Base-by-base conservation (phyloP, 2,113 vertebrate genomes). In the Rhinopomastus cyanomelas region DNA sequence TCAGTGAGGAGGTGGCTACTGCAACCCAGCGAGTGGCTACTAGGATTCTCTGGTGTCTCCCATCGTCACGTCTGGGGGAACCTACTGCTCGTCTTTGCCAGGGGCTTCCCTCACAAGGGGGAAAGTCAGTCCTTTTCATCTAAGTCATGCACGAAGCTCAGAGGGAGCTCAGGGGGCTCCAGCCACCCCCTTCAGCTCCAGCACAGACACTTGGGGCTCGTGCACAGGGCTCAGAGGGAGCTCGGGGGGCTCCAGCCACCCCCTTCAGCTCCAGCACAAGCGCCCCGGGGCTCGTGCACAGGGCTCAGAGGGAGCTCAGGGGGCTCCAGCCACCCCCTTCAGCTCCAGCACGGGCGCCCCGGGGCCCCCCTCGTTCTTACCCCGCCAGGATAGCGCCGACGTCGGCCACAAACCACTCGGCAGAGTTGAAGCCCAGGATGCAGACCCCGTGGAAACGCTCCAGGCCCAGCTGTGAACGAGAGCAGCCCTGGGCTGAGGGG, bases 361-460 rank as follows among this genome's bases (percentile, higher is more conserved):
- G 65, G 83, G 93, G 14, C 56, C 59, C 14, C 29, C 12, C 20
- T 48, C 6, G 1, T 29, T 73, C 98, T 97, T 96, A 99, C 99
- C 99, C 99, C 9, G 99, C 98, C 26, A 99, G 68, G 94, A 99
- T 98, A 21, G 98, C 95, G 16, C 96, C 98, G 4, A 99, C 91
- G 85, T 98, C 98, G 3, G 98, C 78, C 13, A 99, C 96, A 78
- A 99, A 97, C 99, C 99, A 99, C 97, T 99, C 98, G 0, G 82
- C 46, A 0, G 99, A 98, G 97, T 99, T 99, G 85, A 98, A 99
- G 21, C 99, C 99, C 93, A 99, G 95, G 92, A 99, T 99, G 39
- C 98, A 98, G 2, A 99, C 98, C 1, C 98, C 98, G 3, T 99
- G 98, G 97, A 97, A 98, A 16, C 98, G 98, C 92, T 99, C 69